Conservation (phyloP, 1,140 invertebrate genomes). For the Drosophila ercepeae region DNA sequence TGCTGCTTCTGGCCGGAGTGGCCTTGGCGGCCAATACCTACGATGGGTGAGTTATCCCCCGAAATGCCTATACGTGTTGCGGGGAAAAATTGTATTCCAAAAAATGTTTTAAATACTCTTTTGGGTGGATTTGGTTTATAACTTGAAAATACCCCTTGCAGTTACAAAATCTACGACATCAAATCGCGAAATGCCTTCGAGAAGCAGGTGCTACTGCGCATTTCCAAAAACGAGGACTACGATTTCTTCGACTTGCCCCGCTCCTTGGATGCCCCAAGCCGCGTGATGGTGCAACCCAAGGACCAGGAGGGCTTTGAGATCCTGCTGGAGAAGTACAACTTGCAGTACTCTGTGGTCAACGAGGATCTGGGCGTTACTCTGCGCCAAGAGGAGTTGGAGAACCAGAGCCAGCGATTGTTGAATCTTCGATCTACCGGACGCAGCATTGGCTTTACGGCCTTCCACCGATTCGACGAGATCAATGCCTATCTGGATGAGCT, state of each 20-base stretch:
- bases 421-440: slow-evolving; percentile 35
- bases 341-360: slow-evolving; percentile 50
- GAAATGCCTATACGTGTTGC: neutral
- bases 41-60: slow-evolving; percentile 67
- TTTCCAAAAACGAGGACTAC: slow-evolving; percentile 53
- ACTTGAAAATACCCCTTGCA: neutral
- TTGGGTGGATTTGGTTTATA: too few relatives aligned
- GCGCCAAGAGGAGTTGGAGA: slow-evolving; percentile 21
- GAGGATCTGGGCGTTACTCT: slow-evolving; percentile 55
- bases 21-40: slow-evolving; percentile 52
- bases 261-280: slow-evolving; percentile 36
- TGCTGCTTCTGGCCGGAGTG: slow-evolving; percentile 60
- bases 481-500: slow-evolving; percentile 85
- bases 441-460: slow-evolving; percentile 59
- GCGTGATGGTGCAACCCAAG: slow-evolving; percentile 72
- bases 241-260: slow-evolving; percentile 74
- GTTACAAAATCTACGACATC: slow-evolving; percentile 76
- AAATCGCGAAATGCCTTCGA: slow-evolving; percentile 52
- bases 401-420: slow-evolving; percentile 46
- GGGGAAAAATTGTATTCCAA: neutral
- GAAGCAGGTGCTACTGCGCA: slow-evolving; percentile 58
- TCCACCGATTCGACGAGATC: slow-evolving; percentile 83
- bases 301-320: slow-evolving; percentile 61
- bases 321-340: slow-evolving; percentile 37
- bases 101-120: too few relatives aligned